These are phyloP conservation scores for Mungos mungo DNA, from an alignment of 2,113 vertebrate species.

Conservation along the genomic window DNA sequence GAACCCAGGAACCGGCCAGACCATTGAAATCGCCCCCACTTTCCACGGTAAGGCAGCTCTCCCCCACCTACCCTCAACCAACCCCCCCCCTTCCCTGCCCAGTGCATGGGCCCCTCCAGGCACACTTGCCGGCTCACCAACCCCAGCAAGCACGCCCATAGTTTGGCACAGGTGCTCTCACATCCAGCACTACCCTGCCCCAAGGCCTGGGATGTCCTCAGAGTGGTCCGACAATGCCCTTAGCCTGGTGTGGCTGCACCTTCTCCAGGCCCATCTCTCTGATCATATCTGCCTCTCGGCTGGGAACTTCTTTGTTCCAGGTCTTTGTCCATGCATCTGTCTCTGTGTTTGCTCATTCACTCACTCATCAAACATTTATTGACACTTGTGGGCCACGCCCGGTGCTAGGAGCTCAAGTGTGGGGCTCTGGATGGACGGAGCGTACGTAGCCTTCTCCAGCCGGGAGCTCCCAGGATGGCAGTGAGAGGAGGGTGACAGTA, in stretches of 20 bases:
- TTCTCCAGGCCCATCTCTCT: background rate
- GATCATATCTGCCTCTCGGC: background rate
- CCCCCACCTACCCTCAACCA: background rate
- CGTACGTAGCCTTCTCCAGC: background rate
- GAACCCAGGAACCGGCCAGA: slow-evolving; percentile 80
- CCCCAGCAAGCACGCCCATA: accelerated
- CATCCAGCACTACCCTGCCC: background rate
- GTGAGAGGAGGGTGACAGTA: background rate
- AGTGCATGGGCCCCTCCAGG: accelerated
- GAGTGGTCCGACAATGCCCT: background rate
- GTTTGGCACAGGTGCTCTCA: background rate
- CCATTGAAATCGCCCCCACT: slow-evolving; percentile 82
- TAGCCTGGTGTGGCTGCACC: accelerated
- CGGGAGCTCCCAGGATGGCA: background rate
- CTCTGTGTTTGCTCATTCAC: background rate
- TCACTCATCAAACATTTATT: background rate
- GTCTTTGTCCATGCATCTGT: background rate
- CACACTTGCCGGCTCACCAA: too few species aligned
- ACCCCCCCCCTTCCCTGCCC: too few species aligned
- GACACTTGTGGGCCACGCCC: background rate
- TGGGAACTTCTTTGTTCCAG: background rate
- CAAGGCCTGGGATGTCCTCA: background rate
- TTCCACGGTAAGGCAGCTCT: slow-evolving; percentile 85
- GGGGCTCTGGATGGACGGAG: background rate
- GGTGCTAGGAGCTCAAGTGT: background rate